Evolutionary conservation across 2,888 invertebrate species (phyloP).

Genomic region (Epistrophe eligans): DNA sequence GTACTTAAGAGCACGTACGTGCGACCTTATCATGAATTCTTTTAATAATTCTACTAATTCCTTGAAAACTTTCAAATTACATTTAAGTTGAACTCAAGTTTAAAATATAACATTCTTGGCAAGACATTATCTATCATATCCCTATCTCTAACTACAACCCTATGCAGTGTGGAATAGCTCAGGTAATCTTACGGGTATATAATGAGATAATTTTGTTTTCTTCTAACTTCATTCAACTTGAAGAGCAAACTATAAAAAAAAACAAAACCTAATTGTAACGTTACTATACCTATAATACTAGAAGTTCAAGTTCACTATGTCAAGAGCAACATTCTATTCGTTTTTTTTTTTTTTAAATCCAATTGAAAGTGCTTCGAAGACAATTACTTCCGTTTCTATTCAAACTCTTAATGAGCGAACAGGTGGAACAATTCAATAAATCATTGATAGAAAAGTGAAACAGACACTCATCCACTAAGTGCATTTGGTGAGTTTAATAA

Average conservation of each 20-base stretch:
- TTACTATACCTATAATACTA: no score
- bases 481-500: conserved; percentile 13
- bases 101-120: no score
- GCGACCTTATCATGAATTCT: no score
- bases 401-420: conserved; percentile 76
- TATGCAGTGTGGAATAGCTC: no score
- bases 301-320: not conserved
- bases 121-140: no score
- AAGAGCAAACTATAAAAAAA: not conserved
- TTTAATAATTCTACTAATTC: no score
- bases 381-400: conserved; percentile 53
- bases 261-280: not conserved
- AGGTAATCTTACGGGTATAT: no score
- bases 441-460: conserved; percentile 63
- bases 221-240: not conserved
- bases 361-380: conserved; percentile 22
- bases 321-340: not conserved
- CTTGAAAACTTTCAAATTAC: no score
- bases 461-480: conserved; percentile 53
- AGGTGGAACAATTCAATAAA: conserved; percentile 76
- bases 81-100: no score
- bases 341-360: not conserved
- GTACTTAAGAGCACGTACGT: no score
- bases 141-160: no score
- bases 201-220: not conserved